Evolutionary conservation across 2,888 invertebrate species (phyloP), one percentile per base, ranked within the genome.

Genomic region (Aphelenchoides bicaudatus): DNA sequence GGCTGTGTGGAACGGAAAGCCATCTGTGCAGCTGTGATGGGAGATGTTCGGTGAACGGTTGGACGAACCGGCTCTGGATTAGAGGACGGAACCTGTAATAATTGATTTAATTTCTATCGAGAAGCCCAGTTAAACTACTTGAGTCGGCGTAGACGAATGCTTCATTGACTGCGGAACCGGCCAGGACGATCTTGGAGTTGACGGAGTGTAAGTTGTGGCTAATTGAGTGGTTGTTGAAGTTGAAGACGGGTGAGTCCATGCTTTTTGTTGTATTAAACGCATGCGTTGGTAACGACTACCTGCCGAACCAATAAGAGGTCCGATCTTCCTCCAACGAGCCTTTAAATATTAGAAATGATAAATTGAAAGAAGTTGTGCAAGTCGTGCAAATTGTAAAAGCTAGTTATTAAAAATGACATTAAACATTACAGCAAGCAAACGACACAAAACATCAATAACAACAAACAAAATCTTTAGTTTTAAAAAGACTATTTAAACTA

Each of bases 271-370:
- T 10, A 59, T 34, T 23, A 62, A 27, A 6, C 51, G 52, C 59
- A 62, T 59, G n/a, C 51, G 30, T 54, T 59, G 59, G 39, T 38
- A 39, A 13, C 51, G 21, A 27, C 28, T 31, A 2, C 47, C 55
- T n/a, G 19, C n/a, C 10, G 55, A 19, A 16, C 66, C 66, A 6
- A 66, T 50, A 28, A 66, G 38, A 6, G 66, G 66, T 5, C 66
- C 66, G 25, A 66, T 68, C 50, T 66, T 66, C 23, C 63, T 55
- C 66, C 66, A 66, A 2, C 67, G 56, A 4, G 66, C 66, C 63
- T 65, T 37, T n/a, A n/a, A 10, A 53, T 46, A 21, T 5, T 2
- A 13, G 30, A 56, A 16, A 57, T 4, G 3, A 55, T 3, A 25
- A 56, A 30, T 6, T 58, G 31, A 28, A 55, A 10, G 10, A 3